Base-by-base conservation (phyloP, 64 coral and sea anemone genomes). In the Montipora sp. region DNA sequence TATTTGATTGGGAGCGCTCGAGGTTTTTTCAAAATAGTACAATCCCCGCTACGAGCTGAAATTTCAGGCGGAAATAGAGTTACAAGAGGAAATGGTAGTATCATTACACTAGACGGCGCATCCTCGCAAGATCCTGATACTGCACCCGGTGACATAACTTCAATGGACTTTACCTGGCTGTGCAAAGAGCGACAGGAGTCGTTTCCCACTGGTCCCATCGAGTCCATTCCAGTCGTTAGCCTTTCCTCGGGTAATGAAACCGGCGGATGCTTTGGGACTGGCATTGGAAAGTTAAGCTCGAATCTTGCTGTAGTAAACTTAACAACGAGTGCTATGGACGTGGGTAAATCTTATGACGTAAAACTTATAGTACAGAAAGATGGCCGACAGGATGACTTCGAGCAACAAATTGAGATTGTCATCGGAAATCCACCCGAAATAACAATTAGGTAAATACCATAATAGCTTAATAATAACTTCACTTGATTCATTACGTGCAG, bases 211-310 rank as follows among this genome's bases (percentile, higher is more conserved):
- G 18, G n/a, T 2, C 79, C 19, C 4, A 83, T 63, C 8, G 19
- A 27, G 13, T 24, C 48, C 7, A 59, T 77, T 66, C 83, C 89
- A 3, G 49, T 89, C 44, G 60, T 94, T 83, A 77, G 6, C 6
- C 16, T 72, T 11, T 18, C 49, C 10, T 61, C 58, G 2, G 18
- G 57, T 75, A 5, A 3, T 11, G 53, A 11, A 7, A 78, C 21
- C 1, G 92, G 95, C 66, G 95, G 95, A 20, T 98, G 95, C 48
- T 98, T 98, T 86, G 95, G 88, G 0, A 98, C 95, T 1, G 95
- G 92, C 50, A 48, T 94, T 85, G 95, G 95, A n/a, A 94, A 88
- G 44, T 80, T 98, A 47, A 77, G 16, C 16, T 72, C 73, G 19
- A 75, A 67, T 47, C 3, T 19, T 7, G 27, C 66, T 5, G 43